phyloP scores from a whole-genome alignment of 2,113 vertebrate genomes.

The Aplodontia rufa region DNA sequence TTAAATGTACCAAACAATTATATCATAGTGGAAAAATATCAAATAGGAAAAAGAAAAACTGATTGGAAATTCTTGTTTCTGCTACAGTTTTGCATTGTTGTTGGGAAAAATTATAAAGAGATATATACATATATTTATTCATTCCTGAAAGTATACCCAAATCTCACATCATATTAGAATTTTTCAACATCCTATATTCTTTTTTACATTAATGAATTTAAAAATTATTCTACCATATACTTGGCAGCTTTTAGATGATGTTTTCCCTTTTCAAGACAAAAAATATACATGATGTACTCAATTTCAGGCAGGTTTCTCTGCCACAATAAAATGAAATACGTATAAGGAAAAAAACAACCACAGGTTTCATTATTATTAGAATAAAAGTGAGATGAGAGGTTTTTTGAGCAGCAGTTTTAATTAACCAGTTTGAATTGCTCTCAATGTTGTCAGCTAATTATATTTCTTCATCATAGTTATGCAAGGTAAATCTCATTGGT shows the following conservation, averaged over 20 bases:
- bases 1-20: neutral
- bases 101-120: neutral
- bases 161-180: neutral
- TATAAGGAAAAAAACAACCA: neutral
- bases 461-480: neutral
- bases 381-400: neutral
- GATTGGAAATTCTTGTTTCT: neutral
- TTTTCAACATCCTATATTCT: neutral
- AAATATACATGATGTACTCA: neutral
- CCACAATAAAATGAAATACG: neutral
- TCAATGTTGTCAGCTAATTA: neutral
- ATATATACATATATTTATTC: too few species aligned
- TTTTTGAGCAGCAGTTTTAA: neutral
- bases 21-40: neutral
- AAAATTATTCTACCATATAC: neutral
- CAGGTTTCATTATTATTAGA: neutral
- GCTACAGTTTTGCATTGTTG: neutral
- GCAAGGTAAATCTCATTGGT: neutral
- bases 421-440: neutral
- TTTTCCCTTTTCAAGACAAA: neutral
- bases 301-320: neutral
- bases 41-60: neutral
- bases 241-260: neutral
- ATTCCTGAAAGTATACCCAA: neutral
- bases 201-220: neutral